Percentiles rank a stretch among this genome's conserved stretches.
phyloP scores from a whole-genome alignment of 1,140 invertebrate species.

The Centruroides sculpturatus region DNA sequence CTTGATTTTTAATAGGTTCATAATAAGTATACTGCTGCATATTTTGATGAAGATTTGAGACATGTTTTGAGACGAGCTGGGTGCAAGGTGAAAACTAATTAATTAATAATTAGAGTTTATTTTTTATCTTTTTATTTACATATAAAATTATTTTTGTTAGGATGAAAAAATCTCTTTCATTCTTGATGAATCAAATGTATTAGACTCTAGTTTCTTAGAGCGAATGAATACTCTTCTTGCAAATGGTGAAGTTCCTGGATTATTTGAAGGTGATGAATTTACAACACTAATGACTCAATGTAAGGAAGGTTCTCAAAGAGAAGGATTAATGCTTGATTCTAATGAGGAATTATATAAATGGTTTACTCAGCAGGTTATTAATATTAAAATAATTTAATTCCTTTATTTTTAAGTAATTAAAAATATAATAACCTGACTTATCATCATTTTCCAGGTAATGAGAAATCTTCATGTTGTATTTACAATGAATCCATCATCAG shows the following conservation, averaged over 20 bases:
- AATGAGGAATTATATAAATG: constrained; percentile 97
- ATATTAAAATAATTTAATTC: neutral
- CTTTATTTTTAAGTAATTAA: neutral
- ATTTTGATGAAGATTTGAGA: constrained; percentile 97
- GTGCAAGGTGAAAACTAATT: constrained; percentile 47
- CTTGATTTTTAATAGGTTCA: constrained; percentile 53
- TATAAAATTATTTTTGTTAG: constrained; percentile 15
- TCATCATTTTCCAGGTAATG: constrained; percentile 64
- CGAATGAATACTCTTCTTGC: constrained; percentile 98
- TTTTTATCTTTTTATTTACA: neutral
- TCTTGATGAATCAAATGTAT: constrained; percentile 95
- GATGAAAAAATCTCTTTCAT: constrained; percentile 99
- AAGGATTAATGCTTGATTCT: constrained; percentile 96
- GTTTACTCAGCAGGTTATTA: constrained; percentile 66
- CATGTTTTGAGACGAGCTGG: constrained; percentile 83
- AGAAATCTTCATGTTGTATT: constrained; percentile 98
- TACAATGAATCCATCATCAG: constrained; percentile 98
- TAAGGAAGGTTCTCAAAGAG: constrained; percentile 94
- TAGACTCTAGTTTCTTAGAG: constrained; percentile 97
- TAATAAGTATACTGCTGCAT: constrained; percentile 95
- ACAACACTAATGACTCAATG: constrained; percentile 99
- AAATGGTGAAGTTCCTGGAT: constrained; percentile 93
- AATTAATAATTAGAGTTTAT: neutral
- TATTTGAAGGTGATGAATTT: constrained; percentile 76
- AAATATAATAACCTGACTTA: neutral